Percentiles rank a stretch among this genome's conserved stretches.
Conservation (phyloP, 2,797 vertebrate genomes). For the Mergus octosetaceus region DNA sequence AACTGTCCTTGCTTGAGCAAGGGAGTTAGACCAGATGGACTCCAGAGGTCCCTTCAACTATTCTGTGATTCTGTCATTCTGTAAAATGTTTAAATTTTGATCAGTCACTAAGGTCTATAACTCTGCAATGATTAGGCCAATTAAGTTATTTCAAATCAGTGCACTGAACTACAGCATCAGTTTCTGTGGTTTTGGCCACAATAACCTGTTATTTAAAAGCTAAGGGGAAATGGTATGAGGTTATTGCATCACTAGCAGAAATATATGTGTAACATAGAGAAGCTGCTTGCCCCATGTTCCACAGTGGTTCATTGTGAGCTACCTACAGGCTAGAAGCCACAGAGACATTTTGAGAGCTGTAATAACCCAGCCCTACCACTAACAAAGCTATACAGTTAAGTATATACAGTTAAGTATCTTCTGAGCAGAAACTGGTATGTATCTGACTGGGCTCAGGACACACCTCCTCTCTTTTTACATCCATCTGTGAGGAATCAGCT, state of each 20-base stretch:
- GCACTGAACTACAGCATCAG: not conserved
- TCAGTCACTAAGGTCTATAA: not conserved
- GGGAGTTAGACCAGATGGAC: not conserved
- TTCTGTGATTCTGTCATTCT: not conserved
- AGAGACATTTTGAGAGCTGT: not conserved
- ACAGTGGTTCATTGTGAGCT: not conserved
- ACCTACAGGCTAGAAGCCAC: not conserved
- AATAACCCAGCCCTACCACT: not conserved
- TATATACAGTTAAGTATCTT: not conserved
- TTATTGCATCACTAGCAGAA: not conserved
- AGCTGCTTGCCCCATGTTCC: not conserved
- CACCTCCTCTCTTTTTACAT: not conserved
- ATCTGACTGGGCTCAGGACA: not conserved
- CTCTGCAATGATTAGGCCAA: not conserved
- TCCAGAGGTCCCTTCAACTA: not conserved
- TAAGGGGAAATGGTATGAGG: not conserved
- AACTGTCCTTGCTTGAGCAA: not conserved
- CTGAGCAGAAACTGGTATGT: not conserved
- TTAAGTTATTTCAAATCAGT: not conserved
- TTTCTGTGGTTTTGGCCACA: not conserved
- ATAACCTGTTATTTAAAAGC: not conserved
- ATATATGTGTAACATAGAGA: not conserved
- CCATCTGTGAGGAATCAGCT: not conserved
- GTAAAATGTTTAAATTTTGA: not conserved
- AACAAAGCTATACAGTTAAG: not conserved